Percentiles rank a stretch among this genome's conserved stretches.
phyloP scores from a whole-genome alignment of 2,888 invertebrate species.

The Drosophila acutilabella region DNA sequence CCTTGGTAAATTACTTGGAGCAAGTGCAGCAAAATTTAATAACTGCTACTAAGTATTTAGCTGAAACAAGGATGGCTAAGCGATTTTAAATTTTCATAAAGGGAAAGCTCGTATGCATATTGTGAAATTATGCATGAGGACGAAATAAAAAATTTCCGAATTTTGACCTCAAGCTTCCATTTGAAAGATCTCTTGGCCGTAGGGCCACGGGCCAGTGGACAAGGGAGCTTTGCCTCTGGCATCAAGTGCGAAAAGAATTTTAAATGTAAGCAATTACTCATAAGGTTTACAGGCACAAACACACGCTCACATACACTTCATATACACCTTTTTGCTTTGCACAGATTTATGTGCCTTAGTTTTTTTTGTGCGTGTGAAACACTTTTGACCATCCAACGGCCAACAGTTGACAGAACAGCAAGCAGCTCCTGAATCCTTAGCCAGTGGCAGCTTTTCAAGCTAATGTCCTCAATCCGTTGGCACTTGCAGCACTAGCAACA shows the following conservation, averaged over 20 bases:
- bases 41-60: constrained; percentile 71
- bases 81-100: constrained; percentile 22
- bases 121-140: constrained; percentile 73
- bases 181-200: constrained; percentile 31
- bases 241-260: constrained; percentile 75
- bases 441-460: constrained; percentile 67
- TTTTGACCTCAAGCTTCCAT: constrained; percentile 64
- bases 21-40: constrained; percentile 77
- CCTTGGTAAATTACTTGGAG: constrained; percentile 66
- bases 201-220: constrained; percentile 8
- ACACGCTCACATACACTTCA: constrained; percentile 7
- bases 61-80: constrained; percentile 33
- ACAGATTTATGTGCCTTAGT: constrained; percentile 60
- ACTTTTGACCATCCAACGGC: constrained; percentile 55
- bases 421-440: constrained; percentile 27
- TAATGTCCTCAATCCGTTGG: constrained; percentile 79
- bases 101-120: constrained; percentile 49
- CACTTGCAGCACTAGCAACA: constrained; percentile 52
- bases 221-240: constrained; percentile 60
- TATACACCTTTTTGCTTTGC: constrained; percentile 56
- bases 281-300: constrained; percentile 40
- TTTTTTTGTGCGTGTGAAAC: constrained; percentile 35
- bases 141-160: constrained; percentile 65
- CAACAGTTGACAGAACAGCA: constrained; percentile 53
- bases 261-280: constrained; percentile 80